Conservation (phyloP, 2,888 invertebrate genomes). For the Drosophila nigritarsus region DNA sequence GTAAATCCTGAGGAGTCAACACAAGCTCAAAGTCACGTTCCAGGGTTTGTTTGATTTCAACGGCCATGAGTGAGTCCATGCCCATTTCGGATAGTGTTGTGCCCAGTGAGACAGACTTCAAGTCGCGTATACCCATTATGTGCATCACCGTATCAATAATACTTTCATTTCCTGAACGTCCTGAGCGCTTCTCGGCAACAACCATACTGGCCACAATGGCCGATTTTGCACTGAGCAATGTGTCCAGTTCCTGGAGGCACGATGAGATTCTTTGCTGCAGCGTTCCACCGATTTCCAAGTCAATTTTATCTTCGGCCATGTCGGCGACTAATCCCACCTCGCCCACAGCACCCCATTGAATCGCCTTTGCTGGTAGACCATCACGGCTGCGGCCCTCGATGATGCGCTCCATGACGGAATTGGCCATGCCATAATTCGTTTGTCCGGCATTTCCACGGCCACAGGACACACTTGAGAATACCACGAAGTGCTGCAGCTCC, state of each 20-base stretch:
- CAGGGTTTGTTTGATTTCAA: constrained; percentile 96
- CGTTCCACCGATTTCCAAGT: constrained; percentile 91
- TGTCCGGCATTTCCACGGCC: constrained; percentile 97
- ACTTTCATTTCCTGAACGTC: constrained; percentile 87
- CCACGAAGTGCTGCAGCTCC: constrained; percentile 90
- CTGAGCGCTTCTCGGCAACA: constrained; percentile 92
- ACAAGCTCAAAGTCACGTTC: constrained; percentile 95
- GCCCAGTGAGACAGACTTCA: constrained; percentile 89
- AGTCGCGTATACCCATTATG: constrained; percentile 89
- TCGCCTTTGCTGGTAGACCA: constrained; percentile 92
- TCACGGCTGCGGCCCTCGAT: constrained; percentile 90
- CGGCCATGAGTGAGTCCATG: constrained; percentile 98
- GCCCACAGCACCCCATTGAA: constrained; percentile 97
- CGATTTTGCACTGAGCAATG: constrained; percentile 89
- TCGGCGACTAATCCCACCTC: constrained; percentile 94
- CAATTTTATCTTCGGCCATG: constrained; percentile 89
- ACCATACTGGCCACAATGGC: constrained; percentile 93
- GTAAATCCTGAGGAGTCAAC: constrained; percentile 93
- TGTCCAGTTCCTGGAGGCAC: constrained; percentile 91
- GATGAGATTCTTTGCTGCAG: constrained; percentile 94
- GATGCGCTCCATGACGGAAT: constrained; percentile 95
- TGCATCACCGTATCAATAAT: constrained; percentile 91
- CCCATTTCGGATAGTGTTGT: constrained; percentile 95
- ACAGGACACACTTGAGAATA: constrained; percentile 96
- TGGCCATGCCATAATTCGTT: constrained; percentile 93